Base-by-base conservation (phyloP, 2,888 invertebrate genomes). In the Mesodorylaimus sp. region DNA sequence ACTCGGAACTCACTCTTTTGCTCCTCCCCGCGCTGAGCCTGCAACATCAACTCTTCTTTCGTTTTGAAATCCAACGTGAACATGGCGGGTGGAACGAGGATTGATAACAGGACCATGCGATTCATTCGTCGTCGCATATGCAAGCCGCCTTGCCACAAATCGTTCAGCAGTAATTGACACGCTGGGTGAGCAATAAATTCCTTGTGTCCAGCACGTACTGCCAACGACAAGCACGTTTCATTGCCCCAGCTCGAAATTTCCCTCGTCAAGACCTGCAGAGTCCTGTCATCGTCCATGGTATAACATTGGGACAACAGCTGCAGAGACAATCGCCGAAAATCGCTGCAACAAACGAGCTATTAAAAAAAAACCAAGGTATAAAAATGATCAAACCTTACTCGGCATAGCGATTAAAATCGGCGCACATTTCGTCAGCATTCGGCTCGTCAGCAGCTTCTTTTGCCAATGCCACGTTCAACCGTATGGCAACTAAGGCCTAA, bases 21-120 rank as follows among this genome's bases (percentile, higher is more conserved):
- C 69, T 91, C 91, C 66, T 91, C 89, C 68, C 88, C 86, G 0
- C 91, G 93, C 74, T 95, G 93, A 45, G 95, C 95, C 86, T 95
- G 93, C 61, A 88, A 76, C 69, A 91, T 85, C 46, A 97, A 75
- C 72, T 97, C 95, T 69, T 97, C 93, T 65, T 85, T 83, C 46
- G 89, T 87, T 73, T 95, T 93, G 73, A 93, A 97, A 71, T 95
- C 93, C 69, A 95, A 74, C 66, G 77, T 79, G 59, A 83, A 75
- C 50, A 76, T 69, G 63, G 86, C 82, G 66, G 86, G 88, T 51
- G 89, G 88, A 70, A 79, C 81, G 58, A 91, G 68, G 59, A 95
- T 75, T 55, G 91, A 86, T 66, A 89, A 74, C 63, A 91, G 79
- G 57, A 91, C 87, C n/a, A n/a, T n/a, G n/a, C n/a, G n/a, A n/a